Conservation (phyloP, 1,140 invertebrate species). For the Drosophila pseudoobscura region DNA sequence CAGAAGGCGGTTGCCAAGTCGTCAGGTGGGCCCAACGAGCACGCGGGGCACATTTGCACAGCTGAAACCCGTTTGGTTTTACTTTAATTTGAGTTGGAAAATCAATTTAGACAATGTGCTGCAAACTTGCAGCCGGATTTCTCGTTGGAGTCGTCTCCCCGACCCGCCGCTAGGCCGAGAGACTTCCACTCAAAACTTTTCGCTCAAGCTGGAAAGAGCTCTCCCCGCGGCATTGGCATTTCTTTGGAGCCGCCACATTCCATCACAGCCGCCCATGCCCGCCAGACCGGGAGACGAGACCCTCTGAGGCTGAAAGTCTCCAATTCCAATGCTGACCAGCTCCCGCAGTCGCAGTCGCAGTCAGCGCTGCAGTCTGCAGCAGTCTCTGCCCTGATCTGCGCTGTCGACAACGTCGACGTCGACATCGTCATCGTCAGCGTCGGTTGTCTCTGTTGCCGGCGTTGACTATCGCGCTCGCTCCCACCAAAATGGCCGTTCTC, state of each 20-base stretch:
- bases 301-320: conserved; percentile 58
- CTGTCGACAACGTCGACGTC: conserved; percentile 2
- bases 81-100: conserved; percentile 60
- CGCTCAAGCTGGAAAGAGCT: conserved; percentile 48
- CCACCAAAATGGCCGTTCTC: conserved; percentile 74
- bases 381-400: conserved; percentile 23
- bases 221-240: conserved; percentile 30
- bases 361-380: conserved; percentile 37
- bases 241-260: conserved; percentile 63
- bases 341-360: conserved; percentile 9
- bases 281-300: background rate
- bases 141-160: background rate
- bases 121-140: conserved; percentile 25
- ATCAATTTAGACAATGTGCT: conserved; percentile 55
- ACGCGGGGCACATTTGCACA: conserved; percentile 25
- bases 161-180: background rate
- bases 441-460: conserved; percentile 9
- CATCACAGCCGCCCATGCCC: conserved; percentile 39
- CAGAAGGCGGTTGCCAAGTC: conserved; percentile 44
- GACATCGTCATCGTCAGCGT: conserved; percentile 9
- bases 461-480: conserved; percentile 57
- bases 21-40: conserved; percentile 61
- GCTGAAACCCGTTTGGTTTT: conserved; percentile 45
- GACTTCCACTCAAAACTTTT: conserved; percentile 56
- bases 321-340: conserved; percentile 69